Evolutionary conservation across 2,888 invertebrate species (phyloP).

Genomic region (Smittia sp.): DNA sequence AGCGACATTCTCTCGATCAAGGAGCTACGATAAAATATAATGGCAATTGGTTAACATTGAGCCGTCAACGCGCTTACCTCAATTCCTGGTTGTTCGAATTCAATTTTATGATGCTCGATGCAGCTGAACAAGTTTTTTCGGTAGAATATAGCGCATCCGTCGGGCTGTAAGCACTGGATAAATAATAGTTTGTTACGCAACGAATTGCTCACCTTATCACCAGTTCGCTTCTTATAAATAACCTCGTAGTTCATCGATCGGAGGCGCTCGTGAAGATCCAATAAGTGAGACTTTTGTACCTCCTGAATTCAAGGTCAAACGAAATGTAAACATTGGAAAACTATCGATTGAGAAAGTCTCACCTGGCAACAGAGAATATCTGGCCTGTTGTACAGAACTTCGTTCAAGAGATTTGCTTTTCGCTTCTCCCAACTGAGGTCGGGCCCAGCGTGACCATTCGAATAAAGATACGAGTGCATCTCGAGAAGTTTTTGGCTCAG

Average conservation of each 20-base stretch:
- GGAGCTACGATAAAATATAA: constrained; percentile 50
- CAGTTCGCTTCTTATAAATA: constrained; percentile 80
- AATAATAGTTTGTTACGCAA: neutral
- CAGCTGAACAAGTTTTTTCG: constrained; percentile 65
- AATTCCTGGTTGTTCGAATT: constrained; percentile 58
- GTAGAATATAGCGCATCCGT: constrained; percentile 91
- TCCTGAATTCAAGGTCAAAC: constrained; percentile 66
- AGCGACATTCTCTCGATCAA: constrained; percentile 87
- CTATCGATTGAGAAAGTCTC: neutral
- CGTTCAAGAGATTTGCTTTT: constrained; percentile 46
- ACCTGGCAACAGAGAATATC: constrained; percentile 51
- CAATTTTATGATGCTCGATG: constrained; percentile 65
- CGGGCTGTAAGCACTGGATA: constrained; percentile 52
- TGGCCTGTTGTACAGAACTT: constrained; percentile 55
- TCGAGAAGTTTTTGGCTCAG: constrained; percentile 78
- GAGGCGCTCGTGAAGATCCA: constrained; percentile 59
- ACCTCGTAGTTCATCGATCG: constrained; percentile 66
- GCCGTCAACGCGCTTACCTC: constrained; percentile 36
- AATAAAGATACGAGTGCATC: constrained; percentile 71
- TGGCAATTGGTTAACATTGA: neutral
- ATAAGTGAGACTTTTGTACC: constrained; percentile 75
- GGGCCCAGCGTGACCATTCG: constrained; percentile 54
- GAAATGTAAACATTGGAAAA: neutral
- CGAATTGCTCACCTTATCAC: constrained; percentile 54
- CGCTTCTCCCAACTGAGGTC: constrained; percentile 1